These are phyloP conservation scores for Micrastur ruficollis DNA, from an alignment of 2,797 vertebrate species.

Conservation along the genomic window DNA sequence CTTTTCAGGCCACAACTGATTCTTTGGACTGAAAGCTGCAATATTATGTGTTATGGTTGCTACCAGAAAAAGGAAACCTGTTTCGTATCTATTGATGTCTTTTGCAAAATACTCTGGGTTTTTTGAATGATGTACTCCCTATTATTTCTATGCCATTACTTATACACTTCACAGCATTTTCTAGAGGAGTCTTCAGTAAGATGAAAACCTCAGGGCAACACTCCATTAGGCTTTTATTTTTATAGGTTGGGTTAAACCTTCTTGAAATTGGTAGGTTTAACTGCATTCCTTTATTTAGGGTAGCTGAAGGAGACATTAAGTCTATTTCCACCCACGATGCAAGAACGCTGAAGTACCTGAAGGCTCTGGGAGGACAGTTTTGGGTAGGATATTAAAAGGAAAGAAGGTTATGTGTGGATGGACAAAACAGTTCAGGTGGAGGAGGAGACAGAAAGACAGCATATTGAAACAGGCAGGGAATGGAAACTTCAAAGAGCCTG, in stretches of 20 bases:
- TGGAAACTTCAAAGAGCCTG: conserved; percentile 38
- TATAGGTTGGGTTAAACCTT: conserved; percentile 14
- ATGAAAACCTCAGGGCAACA: conserved; percentile 56
- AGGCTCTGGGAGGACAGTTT: conserved; percentile 28
- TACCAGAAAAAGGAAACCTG: background rate
- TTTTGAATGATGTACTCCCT: background rate
- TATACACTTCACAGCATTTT: conserved; percentile 31
- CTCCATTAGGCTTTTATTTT: conserved; percentile 58
- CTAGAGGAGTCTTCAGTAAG: conserved; percentile 15
- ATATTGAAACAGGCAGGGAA: background rate
- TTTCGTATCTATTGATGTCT: background rate
- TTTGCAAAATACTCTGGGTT: background rate
- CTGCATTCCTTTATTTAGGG: conserved; percentile 28
- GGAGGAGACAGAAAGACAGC: background rate
- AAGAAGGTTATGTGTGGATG: background rate
- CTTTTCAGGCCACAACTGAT: background rate
- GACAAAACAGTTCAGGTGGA: background rate
- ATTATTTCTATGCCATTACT: conserved; percentile 58
- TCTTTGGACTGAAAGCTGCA: background rate
- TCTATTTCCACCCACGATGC: conserved; percentile 32
- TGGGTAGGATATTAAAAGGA: background rate
- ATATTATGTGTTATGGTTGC: background rate
- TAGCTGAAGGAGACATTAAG: conserved; percentile 52
- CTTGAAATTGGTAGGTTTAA: conserved; percentile 1
- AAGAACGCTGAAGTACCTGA: conserved; percentile 28